phyloP scores from a whole-genome alignment of 2,113 vertebrate species.

The Sceloporus undulatus region DNA sequence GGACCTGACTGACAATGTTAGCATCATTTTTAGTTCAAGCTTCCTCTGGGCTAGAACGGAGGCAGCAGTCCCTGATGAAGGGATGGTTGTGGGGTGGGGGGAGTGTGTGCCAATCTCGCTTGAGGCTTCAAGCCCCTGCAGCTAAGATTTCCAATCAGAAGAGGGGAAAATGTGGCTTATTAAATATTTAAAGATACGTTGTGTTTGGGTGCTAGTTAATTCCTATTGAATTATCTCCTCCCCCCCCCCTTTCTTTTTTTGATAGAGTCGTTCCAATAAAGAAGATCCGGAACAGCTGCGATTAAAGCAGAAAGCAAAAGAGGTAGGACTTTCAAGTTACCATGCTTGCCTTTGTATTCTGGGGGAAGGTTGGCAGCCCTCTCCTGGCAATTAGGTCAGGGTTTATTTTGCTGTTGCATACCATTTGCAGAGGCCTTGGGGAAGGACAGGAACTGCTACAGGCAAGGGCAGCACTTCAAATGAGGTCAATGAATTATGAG shows the following conservation, averaged over 20 bases:
- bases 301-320: slow-evolving; percentile 95
- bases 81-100: slow-evolving; percentile 33
- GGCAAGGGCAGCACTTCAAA: slow-evolving; percentile 92
- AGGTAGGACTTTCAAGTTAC: slow-evolving; percentile 79
- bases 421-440: slow-evolving; percentile 93
- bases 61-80: slow-evolving; percentile 74
- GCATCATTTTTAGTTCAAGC: slow-evolving; percentile 81
- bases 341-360: slow-evolving; percentile 75
- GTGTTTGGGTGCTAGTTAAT: slow-evolving; percentile 76
- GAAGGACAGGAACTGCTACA: slow-evolving; percentile 89
- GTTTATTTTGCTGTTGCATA: slow-evolving; percentile 94
- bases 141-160: slow-evolving; percentile 81
- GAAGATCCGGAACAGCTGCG: slow-evolving; percentile 91
- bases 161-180: slow-evolving; percentile 79
- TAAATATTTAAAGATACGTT: slow-evolving; percentile 80
- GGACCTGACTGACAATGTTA: slow-evolving; percentile 84
- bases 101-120: slow-evolving; percentile 67
- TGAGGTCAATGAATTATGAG: slow-evolving; percentile 82
- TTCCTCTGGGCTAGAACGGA: slow-evolving; percentile 78
- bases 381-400: slow-evolving; percentile 95
- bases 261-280: slow-evolving; percentile 89
- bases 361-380: slow-evolving; percentile 81
- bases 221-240: slow-evolving; percentile 71
- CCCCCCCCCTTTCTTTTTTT: slow-evolving; percentile 70
- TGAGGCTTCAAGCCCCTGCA: slow-evolving; percentile 77